Evolutionary conservation across 1,140 invertebrate genomes (phyloP), one percentile per base, ranked within the genome.

Genomic region (Anadara kagoshimensis): DNA sequence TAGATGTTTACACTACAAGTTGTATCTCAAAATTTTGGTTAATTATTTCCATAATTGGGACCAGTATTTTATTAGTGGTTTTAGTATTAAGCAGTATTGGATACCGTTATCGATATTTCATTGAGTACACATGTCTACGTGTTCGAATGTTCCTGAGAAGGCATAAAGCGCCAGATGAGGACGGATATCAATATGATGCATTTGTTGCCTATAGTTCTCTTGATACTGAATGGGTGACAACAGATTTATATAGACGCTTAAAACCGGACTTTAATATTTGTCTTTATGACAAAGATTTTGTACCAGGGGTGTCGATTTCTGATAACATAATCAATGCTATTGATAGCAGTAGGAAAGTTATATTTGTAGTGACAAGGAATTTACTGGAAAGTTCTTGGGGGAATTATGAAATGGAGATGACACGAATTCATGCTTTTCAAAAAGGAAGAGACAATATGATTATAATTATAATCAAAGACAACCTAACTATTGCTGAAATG

Each of bases 381-480:
- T 74, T 74, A 36, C 18, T 74, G 16, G 16, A 63, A 20, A 69
- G 72, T 57, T 18, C n/a, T 1, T 74, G 72, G 72, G 72, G 59
- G 16, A 41, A 24, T 10, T 69, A 69, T 16, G 67, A 47, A 49
- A 49, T 62, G 22, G 57, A 69, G 18, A 62, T 69, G 47, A 62
- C 67, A 43, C 41, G 47, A 29, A 69, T 51, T 16, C 67, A 69
- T 69, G 67, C 67, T 41, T 62, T 69, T 45, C 57, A 43, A 22
- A 41, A 51, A 10, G n/a, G 36, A 11, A 11, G 45, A 11, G 47
- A 69, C 16, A 43, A 54, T 16, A 54, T 54, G 47, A 45, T 66
- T 16, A 66, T 66, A n/a, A 36, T 41, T 29, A 18, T 66, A n/a
- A 41, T 54, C 11, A 53, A 54, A 22, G 63, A 66, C 18, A 36